Percentiles rank a stretch among this genome's conserved stretches.
phyloP scores from a whole-genome alignment of 2,888 invertebrate genomes.

The Dichetophora obliterata region DNA sequence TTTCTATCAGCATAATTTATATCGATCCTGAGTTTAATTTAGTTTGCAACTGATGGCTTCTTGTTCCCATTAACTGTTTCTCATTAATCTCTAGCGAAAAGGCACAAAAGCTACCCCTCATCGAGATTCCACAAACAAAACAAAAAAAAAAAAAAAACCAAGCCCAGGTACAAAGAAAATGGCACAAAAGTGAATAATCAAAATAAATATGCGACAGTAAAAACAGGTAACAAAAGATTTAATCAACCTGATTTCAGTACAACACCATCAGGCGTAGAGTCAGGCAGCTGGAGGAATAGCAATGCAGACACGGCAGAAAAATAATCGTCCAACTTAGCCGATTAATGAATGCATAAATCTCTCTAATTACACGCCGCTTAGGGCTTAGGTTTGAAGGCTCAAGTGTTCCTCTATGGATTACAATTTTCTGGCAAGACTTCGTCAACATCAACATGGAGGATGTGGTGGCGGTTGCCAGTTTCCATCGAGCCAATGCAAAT shows the following conservation, averaged over 20 bases:
- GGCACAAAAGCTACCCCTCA: neutral
- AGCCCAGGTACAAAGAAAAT: conserved; percentile 8
- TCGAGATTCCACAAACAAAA: neutral
- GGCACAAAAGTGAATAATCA: conserved; percentile 43
- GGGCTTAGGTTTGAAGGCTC: conserved; percentile 20
- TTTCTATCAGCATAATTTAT: conserved; percentile 9
- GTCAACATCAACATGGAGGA: conserved; percentile 17
- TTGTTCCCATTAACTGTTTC: conserved; percentile 26
- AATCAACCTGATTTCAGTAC: conserved; percentile 51
- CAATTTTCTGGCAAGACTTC: neutral
- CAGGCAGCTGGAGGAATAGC: conserved; percentile 31
- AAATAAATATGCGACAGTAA: conserved; percentile 54
- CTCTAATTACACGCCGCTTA: conserved; percentile 52
- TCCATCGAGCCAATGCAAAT: conserved; percentile 35
- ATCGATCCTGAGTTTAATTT: conserved; percentile 31
- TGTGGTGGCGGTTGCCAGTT: conserved; percentile 33
- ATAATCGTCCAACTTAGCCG: conserved; percentile 55
- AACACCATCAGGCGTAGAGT: conserved; percentile 5
- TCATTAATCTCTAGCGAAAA: conserved; percentile 30
- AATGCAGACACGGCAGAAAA: conserved; percentile 47
- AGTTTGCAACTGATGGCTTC: conserved; percentile 31
- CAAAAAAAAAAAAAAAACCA: neutral
- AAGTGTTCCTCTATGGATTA: conserved; percentile 13
- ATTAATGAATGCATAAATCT: conserved; percentile 57
- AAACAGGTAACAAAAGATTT: conserved; percentile 54